These are phyloP conservation scores for Urophycis tenuis DNA, from an alignment of 2,797 vertebrate species.

Conservation along the genomic window DNA sequence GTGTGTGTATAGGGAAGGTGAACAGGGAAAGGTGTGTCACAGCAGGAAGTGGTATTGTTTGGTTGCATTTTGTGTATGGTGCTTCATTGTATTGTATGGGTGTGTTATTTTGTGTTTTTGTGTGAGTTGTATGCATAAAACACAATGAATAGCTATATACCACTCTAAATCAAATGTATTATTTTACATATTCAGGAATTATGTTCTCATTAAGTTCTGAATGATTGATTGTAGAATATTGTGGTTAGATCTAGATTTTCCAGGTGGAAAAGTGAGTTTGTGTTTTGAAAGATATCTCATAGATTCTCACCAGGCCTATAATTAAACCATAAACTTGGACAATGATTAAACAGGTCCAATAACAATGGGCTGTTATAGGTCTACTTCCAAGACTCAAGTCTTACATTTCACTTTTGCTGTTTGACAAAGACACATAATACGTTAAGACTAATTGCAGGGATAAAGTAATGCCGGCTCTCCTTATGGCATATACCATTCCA, in stretches of 20 bases:
- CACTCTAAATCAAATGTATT: too few relatives aligned
- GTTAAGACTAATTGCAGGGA: neutral
- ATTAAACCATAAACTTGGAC: neutral
- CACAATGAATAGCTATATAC: too few relatives aligned
- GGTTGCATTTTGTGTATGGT: too few relatives aligned
- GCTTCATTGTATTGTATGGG: too few relatives aligned
- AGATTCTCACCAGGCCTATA: neutral
- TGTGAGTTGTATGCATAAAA: too few relatives aligned
- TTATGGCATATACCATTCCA: neutral
- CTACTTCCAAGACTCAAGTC: neutral
- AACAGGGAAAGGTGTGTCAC: neutral
- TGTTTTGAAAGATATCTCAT: neutral
- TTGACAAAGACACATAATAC: slow-evolving; percentile 5
- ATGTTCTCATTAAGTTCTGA: neutral
- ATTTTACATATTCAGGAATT: neutral
- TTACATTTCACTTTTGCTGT: neutral
- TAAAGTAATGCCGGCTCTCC: slow-evolving; percentile 2
- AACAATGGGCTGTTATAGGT: neutral
- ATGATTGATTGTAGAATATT: neutral
- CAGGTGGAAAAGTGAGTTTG: neutral
- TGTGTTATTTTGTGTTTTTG: too few relatives aligned
- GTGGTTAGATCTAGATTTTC: neutral
- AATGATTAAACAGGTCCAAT: slow-evolving; percentile 1
- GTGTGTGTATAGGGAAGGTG: neutral
- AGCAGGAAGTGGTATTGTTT: too few relatives aligned